phyloP scores from a whole-genome alignment of 1,140 invertebrate genomes.

The Marisa cornuarietis region DNA sequence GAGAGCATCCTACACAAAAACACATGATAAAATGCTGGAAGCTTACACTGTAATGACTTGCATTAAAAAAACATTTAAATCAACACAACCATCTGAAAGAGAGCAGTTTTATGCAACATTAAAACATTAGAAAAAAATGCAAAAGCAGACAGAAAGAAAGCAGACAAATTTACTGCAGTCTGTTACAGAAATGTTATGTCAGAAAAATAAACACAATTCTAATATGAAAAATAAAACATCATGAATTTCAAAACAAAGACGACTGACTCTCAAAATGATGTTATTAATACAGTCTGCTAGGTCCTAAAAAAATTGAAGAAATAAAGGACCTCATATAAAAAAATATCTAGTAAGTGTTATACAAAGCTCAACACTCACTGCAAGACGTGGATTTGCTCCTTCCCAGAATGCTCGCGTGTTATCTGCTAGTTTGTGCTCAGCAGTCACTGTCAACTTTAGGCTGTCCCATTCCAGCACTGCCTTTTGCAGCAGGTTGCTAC shows the following conservation, averaged over 20 bases:
- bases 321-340: not conserved
- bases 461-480: conserved; percentile 69
- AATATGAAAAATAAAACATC: too few relatives aligned
- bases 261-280: not conserved
- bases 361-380: conserved; percentile 37
- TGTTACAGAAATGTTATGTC: not conserved
- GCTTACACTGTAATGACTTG: not conserved
- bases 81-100: not conserved
- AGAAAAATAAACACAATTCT: not conserved
- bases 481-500: conserved; percentile 70
- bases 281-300: too few relatives aligned
- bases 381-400: conserved; percentile 38
- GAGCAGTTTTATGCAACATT: not conserved
- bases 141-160: not conserved
- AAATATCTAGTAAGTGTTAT: not conserved
- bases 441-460: conserved; percentile 73
- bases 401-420: conserved; percentile 82
- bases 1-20: conserved; percentile 70
- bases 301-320: not conserved
- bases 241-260: not conserved
- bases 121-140: not conserved
- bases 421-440: conserved; percentile 77
- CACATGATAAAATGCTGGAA: not conserved
- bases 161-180: too few relatives aligned
- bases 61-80: not conserved